Evolutionary conservation across 1,140 invertebrate genomes (phyloP).

Genomic region (Drosophila guanche): DNA sequence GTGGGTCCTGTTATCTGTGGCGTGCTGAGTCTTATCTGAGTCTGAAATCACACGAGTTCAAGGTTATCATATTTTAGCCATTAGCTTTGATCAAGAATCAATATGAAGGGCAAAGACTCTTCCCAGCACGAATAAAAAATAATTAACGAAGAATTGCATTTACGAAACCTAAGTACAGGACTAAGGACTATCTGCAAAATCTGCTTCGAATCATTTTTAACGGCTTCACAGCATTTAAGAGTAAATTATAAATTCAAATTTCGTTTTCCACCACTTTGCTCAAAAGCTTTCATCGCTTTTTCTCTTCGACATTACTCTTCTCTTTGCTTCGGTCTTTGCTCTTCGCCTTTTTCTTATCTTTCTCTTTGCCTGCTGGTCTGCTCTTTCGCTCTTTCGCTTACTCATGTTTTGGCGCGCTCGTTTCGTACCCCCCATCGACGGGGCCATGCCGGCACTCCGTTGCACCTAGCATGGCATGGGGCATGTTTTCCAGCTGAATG

Average conservation of each 20-base stretch:
- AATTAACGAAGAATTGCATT: too few species aligned
- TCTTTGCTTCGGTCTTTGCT: background rate
- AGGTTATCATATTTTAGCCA: constrained; percentile 15
- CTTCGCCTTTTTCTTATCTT: background rate
- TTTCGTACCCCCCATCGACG: background rate
- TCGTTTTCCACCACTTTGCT: background rate
- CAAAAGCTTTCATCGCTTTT: constrained; percentile 1
- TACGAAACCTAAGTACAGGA: too few species aligned
- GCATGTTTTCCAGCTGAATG: too few species aligned
- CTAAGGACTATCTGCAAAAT: too few species aligned
- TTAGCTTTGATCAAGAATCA: too few species aligned
- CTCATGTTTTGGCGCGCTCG: constrained; percentile 41
- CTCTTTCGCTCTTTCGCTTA: constrained; percentile 24
- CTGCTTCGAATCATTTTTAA: background rate
- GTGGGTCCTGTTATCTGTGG: constrained; percentile 6
- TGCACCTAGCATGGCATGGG: constrained; percentile 27
- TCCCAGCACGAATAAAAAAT: too few species aligned
- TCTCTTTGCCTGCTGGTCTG: background rate
- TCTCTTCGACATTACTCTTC: background rate
- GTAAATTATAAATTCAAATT: constrained; percentile 9
- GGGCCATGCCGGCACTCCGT: constrained; percentile 27
- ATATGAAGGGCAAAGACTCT: background rate
- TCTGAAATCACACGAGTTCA: constrained; percentile 37
- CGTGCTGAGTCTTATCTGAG: constrained; percentile 16
- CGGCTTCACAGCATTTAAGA: background rate